Evolutionary conservation across 1,140 invertebrate species (phyloP), one percentile per base, ranked within the genome.

Genomic region (Lordiphosa collinella): DNA sequence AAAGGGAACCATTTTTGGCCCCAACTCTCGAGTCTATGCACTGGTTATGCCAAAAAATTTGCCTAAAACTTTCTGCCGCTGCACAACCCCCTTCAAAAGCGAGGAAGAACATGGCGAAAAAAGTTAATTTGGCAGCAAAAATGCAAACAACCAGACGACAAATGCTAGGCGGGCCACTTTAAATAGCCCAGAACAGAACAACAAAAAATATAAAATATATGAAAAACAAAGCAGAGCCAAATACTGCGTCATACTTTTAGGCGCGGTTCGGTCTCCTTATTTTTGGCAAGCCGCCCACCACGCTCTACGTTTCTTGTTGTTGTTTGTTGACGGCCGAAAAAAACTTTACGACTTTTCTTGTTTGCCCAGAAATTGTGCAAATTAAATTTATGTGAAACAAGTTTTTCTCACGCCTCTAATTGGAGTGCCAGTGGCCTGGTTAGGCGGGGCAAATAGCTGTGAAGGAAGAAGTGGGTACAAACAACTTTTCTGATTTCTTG

Each of bases 111-210:
- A 80, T 82, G 57, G 75, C 65, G 71, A 80, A 80, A 80, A 80
- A 82, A 82, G 71, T 82, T 82, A 82, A 82, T 80, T 80, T 80
- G 76, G 76, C 76, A 80, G 67, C 71, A 54, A 71, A 82, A 82
- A 82, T 75, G 66, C 76, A 82, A 80, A 82, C 75, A 82, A 80
- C 55, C 65, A 70, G 69, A 56, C 74, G 58, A 68, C 53, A 48
- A 37, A 34, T 16, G 47, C 34, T 35, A 22, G 38, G 51, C 49
- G 37, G 60, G 75, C 70, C 75, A 79, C 70, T 80, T 74, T 70
- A 60, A 80, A 75, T 61, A 58, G 65, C 54, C 66, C 47, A 43
- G 34, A 29, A 18, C 41, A 29, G n/a, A 47, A 47, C 29, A 50
- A 35, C 32, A 49, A 61, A 52, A 65, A 53, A 49, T 5, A 37